Evolutionary conservation across 1,140 invertebrate genomes (phyloP).

Genomic region (Ruditapes philippinarum): DNA sequence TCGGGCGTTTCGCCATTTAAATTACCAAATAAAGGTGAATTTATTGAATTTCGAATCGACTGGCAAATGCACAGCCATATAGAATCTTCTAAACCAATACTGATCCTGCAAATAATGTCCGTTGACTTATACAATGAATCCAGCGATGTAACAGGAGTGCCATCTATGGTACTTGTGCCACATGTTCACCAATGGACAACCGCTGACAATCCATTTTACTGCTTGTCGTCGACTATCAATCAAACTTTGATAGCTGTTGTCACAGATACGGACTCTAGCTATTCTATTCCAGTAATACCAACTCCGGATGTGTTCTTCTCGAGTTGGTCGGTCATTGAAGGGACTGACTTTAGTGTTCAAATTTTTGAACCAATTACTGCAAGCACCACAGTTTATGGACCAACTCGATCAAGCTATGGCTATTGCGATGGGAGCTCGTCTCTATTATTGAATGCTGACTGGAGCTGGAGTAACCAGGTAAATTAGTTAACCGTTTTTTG

Average conservation of each 20-base stretch:
- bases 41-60: slow-evolving; percentile 31
- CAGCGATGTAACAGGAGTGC: not conserved
- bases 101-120: slow-evolving; percentile 37
- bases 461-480: slow-evolving; percentile 17
- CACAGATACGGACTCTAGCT: not conserved
- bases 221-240: not conserved
- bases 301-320: not conserved
- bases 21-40: slow-evolving; percentile 4
- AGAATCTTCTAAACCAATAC: slow-evolving; percentile 18
- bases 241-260: not conserved
- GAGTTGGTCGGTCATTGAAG: not conserved
- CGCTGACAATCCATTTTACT: not conserved
- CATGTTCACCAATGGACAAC: slow-evolving; percentile 28
- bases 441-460: not conserved
- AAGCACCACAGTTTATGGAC: not conserved
- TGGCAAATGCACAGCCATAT: slow-evolving; percentile 26
- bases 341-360: not conserved
- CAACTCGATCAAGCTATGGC: not conserved
- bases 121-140: slow-evolving; percentile 51
- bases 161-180: slow-evolving; percentile 43
- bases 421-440: not conserved
- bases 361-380: not conserved
- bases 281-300: not conserved
- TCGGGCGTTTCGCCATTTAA: slow-evolving; percentile 45
- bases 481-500: too few relatives aligned